These are phyloP conservation scores for Popillia japonica DNA, from an alignment of 1,140 invertebrate genomes.

Conservation along the genomic window DNA sequence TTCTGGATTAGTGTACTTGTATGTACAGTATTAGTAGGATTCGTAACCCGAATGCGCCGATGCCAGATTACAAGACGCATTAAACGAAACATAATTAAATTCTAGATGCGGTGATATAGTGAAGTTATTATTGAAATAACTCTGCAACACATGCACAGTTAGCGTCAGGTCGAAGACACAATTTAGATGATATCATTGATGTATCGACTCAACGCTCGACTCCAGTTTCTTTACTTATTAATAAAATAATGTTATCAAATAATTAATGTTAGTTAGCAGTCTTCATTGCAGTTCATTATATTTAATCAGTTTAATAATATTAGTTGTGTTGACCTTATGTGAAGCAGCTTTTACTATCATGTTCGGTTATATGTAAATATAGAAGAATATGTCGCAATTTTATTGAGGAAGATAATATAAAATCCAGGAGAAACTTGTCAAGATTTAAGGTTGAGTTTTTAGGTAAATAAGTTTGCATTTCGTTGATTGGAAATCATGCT, in stretches of 20 bases:
- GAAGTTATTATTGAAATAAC: background rate
- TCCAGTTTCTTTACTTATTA: background rate
- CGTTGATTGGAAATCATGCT: too few species aligned
- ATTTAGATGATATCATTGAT: conserved; percentile 1
- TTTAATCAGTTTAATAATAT: background rate
- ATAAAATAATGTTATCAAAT: conserved; percentile 20
- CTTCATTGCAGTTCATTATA: background rate
- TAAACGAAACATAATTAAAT: conserved; percentile 3
- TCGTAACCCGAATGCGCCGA: background rate
- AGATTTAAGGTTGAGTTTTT: too few species aligned
- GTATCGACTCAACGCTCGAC: background rate
- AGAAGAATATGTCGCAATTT: too few species aligned
- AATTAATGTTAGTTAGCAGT: conserved; percentile 6
- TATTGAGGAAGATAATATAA: too few species aligned
- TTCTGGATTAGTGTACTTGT: too few species aligned
- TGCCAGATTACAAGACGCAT: background rate
- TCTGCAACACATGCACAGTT: background rate
- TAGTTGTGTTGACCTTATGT: too few species aligned
- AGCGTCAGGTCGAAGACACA: background rate
- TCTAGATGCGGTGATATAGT: background rate
- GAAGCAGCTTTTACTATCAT: too few species aligned
- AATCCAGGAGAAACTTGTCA: too few species aligned
- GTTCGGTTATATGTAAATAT: too few species aligned
- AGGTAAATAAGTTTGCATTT: too few species aligned
- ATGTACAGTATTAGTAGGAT: too few species aligned